phyloP scores from a whole-genome alignment of 2,113 vertebrate species.

The Bagarius yarrelli region DNA sequence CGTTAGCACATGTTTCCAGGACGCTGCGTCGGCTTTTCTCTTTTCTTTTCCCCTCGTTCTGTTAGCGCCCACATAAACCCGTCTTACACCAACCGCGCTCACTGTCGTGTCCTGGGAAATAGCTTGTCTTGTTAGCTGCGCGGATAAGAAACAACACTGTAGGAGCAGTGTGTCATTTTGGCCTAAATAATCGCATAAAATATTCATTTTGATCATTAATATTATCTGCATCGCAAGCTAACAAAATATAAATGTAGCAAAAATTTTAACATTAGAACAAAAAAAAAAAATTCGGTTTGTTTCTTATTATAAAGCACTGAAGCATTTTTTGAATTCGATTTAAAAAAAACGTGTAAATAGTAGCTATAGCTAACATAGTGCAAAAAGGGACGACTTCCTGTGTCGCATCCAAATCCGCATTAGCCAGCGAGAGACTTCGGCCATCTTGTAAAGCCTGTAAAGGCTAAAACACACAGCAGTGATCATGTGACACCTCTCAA shows the following conservation, averaged over 20 bases:
- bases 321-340: no score
- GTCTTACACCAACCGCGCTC: background rate
- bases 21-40: background rate
- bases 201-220: no score
- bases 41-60: no score
- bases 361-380: background rate
- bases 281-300: no score
- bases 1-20: background rate
- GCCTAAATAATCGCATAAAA: no score
- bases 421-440: background rate
- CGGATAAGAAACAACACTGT: background rate
- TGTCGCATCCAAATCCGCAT: constrained; percentile 1
- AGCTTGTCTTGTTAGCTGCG: background rate
- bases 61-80: background rate
- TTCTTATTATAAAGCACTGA: no score
- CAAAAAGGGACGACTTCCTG: background rate
- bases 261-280: no score
- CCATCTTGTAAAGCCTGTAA: background rate
- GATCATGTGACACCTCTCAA: background rate
- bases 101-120: background rate
- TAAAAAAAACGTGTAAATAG: no score
- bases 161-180: no score
- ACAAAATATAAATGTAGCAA: no score
- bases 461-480: constrained; percentile 12
- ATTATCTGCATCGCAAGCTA: no score